Conservation (phyloP, 2,113 vertebrate genomes). For the Picathartes gymnocephalus region DNA sequence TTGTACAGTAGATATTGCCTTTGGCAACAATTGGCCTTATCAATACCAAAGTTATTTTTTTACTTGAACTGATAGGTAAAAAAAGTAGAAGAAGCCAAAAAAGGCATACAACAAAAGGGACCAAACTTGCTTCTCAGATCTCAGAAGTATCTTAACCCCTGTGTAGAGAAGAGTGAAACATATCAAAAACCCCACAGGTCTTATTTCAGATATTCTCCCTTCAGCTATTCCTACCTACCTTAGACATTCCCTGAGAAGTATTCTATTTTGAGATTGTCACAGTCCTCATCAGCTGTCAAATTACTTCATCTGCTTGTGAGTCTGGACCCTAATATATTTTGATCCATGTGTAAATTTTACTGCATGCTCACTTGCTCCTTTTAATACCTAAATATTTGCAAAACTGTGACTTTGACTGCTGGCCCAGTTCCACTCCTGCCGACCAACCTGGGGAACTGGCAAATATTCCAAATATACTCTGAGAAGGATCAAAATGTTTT, state of each 20-base stretch:
- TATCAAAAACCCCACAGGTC: neutral
- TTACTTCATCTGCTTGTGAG: neutral
- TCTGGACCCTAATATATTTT: neutral
- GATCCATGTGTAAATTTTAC: neutral
- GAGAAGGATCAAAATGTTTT: neutral
- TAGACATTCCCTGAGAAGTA: neutral
- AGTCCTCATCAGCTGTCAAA: neutral
- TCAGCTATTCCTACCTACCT: neutral
- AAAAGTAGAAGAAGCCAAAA: neutral
- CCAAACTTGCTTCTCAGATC: neutral
- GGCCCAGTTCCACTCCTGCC: neutral
- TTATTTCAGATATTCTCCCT: neutral
- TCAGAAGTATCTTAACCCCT: neutral
- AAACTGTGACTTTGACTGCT: neutral
- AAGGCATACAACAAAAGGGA: neutral
- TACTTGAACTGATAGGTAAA: neutral
- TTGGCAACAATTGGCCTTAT: neutral
- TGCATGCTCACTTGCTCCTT: fast-evolving
- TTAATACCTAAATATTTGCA: neutral
- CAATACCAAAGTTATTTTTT: neutral
- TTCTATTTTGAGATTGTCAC: neutral
- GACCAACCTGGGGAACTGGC: neutral
- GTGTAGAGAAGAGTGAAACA: neutral
- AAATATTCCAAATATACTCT: neutral
- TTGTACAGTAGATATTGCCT: neutral